Conservation (phyloP, 2,113 vertebrate species). For the Thinocorus orbignyianus region DNA sequence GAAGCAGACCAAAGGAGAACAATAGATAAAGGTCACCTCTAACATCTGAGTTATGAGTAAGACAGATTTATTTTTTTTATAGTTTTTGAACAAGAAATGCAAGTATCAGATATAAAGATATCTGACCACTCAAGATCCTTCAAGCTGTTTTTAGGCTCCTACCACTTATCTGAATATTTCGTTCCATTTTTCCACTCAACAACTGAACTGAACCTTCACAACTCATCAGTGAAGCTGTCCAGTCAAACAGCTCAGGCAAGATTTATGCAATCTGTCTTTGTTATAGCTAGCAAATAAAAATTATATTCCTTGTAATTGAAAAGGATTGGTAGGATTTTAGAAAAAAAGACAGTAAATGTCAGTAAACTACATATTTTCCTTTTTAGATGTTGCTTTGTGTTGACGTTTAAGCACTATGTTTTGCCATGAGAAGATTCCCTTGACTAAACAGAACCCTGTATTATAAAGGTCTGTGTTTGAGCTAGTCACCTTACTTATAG, state of each 20-base stretch:
- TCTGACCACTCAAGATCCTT: neutral
- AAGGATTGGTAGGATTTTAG: neutral
- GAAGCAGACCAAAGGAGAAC: neutral
- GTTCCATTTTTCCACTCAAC: neutral
- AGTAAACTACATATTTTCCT: neutral
- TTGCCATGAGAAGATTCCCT: neutral
- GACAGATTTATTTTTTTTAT: neutral
- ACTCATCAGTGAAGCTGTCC: neutral
- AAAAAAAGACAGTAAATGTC: neutral
- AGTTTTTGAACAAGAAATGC: neutral
- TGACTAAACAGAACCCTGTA: neutral
- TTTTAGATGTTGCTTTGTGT: neutral
- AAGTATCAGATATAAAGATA: neutral
- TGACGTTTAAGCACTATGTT: neutral
- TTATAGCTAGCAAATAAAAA: neutral
- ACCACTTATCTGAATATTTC: neutral
- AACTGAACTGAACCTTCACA: neutral
- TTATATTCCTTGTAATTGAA: neutral
- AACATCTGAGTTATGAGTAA: neutral
- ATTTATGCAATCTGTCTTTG: neutral
- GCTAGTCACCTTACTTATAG: neutral
- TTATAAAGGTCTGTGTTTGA: neutral
- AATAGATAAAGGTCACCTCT: neutral
- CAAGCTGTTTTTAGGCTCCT: neutral
- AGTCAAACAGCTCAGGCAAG: neutral